A percentile compares a stretch with the other conserved stretches of the same genome.
Evolutionary conservation across 2,797 vertebrate species (phyloP).

Genomic region (Austrolebias charrua): DNA sequence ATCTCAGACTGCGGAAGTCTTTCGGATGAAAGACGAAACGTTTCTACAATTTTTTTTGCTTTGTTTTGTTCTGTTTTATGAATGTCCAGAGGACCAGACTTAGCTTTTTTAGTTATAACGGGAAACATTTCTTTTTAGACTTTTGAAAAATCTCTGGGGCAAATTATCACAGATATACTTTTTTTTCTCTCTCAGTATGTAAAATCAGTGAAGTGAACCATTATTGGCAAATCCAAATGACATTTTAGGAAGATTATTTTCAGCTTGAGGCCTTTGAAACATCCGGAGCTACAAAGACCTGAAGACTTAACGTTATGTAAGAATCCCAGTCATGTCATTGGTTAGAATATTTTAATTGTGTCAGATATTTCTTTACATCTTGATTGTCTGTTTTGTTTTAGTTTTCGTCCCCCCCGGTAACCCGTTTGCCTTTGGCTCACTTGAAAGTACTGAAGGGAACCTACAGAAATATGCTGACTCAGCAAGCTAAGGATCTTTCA

Average conservation of each 20-base stretch:
- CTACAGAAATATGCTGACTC: conserved; percentile 43
- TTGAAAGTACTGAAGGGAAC: conserved; percentile 22
- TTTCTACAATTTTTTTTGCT: no score
- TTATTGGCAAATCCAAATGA: neutral
- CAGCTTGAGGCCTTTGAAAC: no score
- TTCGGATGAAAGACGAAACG: no score
- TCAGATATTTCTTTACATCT: neutral
- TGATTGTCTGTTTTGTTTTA: conserved; percentile 15
- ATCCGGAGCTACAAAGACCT: no score
- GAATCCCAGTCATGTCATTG: neutral
- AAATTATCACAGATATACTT: neutral
- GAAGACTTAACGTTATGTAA: neutral
- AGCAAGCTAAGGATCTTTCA: conserved; percentile 24
- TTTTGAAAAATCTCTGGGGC: neutral
- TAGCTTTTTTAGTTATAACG: no score
- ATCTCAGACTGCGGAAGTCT: no score
- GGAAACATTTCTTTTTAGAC: no score
- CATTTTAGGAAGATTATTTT: no score
- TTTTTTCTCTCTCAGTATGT: neutral
- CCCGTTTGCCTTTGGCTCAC: conserved; percentile 12
- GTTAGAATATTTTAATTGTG: neutral
- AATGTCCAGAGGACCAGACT: no score
- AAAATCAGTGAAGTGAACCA: neutral
- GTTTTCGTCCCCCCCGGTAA: conserved; percentile 25
- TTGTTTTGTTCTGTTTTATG: no score